A percentile compares a stretch with the other conserved stretches of the same genome.
Evolutionary conservation across 2,888 invertebrate species (phyloP).

Genomic region (Ochropacha duplaris): DNA sequence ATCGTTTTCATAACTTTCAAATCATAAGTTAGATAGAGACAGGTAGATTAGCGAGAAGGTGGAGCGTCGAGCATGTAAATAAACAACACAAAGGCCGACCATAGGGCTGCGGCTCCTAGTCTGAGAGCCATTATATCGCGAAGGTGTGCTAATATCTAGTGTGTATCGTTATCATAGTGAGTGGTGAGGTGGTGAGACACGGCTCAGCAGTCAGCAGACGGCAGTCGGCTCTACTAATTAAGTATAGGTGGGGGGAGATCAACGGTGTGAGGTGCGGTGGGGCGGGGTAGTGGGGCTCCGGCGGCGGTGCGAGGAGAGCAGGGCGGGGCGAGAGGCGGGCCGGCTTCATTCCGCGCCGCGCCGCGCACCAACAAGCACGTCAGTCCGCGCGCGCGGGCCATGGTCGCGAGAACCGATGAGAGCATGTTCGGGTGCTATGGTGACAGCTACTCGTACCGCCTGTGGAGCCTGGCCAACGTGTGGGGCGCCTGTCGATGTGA

Average conservation of each 20-base stretch:
- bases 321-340: constrained; percentile 60
- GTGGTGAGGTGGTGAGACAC: constrained; percentile 16
- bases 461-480: constrained; percentile 90
- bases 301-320: constrained; percentile 42
- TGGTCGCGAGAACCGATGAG: constrained; percentile 91
- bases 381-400: constrained; percentile 85
- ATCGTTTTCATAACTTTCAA: constrained; percentile 11
- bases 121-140: constrained; percentile 23
- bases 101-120: constrained; percentile 15
- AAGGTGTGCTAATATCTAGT: constrained; percentile 36
- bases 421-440: constrained; percentile 89
- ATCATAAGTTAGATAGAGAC: constrained; percentile 58
- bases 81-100: constrained; percentile 43
- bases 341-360: constrained; percentile 78
- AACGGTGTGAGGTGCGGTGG: constrained; percentile 25
- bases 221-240: constrained; percentile 67
- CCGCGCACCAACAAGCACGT: constrained; percentile 70
- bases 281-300: constrained; percentile 38
- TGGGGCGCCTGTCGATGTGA: constrained; percentile 90
- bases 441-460: constrained; percentile 89
- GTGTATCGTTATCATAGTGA: constrained; percentile 27
- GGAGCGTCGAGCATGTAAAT: constrained; percentile 62
- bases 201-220: constrained; percentile 28
- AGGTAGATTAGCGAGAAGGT: constrained; percentile 64
- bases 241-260: constrained; percentile 63